Evolutionary conservation across 2,888 invertebrate species (phyloP), one percentile per base, ranked within the genome.

Genomic region (Parnassius orleans): DNA sequence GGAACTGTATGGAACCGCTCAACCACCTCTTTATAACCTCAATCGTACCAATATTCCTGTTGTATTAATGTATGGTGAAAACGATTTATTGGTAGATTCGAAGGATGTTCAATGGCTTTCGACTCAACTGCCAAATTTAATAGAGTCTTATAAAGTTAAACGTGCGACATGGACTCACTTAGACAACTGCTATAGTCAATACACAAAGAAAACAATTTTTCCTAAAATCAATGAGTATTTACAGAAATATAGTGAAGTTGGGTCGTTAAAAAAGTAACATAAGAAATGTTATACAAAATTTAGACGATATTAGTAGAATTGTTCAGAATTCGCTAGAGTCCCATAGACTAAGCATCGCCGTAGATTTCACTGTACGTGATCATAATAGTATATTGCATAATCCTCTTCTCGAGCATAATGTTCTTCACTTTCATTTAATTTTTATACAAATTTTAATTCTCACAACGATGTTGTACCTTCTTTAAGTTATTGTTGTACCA

Each of bases 31-130:
- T n/a, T 89, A 80, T 44, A 83, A 84, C 56, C 65, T 85, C 0
- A 79, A 69, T 64, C 81, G 83, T 2, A 77, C 79, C 11, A 75
- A 72, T 0, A 72, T 75, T 0, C 89, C 88, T 3, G 68, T 81
- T 2, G 69, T 88, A 3, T 68, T 77, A 7, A 70, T 89, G 43
- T 86, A 86, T 59, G 88, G 88, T 0, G 70, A 67, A 10, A 84
- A 83, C 51, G 87, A 94, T 92, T 72, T 95, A 93, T 76, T 94
- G 88, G 93, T 87, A 93, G 72, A 93, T 93, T 79, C 86, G 0
- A 80, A 84, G 73, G 94, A 95, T 58, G 92, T 94, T 1, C 72
- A 89, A 47, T 91, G 92, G 72, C 73, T 95, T 65, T 78, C 91
- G 33, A 72, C 77, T 0, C 79, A 88, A 60, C 77, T 96, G 33